phyloP scores from a whole-genome alignment of 2,113 vertebrate species.

The Oreochromis aureus region DNA sequence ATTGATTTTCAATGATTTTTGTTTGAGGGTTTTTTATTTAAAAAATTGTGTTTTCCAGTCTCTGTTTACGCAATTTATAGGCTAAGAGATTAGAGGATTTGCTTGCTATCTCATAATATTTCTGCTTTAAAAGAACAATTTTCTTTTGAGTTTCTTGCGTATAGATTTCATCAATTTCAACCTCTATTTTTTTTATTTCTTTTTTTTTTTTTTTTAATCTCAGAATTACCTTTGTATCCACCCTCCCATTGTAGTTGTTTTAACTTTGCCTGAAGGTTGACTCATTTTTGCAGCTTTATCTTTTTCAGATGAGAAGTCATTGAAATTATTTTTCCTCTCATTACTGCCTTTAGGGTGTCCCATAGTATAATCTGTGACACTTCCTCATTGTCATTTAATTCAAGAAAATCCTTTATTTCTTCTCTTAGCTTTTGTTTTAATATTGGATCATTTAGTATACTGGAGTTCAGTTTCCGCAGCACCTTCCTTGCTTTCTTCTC shows the following conservation, averaged over 20 bases:
- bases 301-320: no score
- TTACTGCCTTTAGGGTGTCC: no score
- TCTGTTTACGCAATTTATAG: neutral
- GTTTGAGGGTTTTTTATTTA: neutral
- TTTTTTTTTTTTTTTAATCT: no score
- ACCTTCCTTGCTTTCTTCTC: no score
- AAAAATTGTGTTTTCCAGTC: neutral
- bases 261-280: no score
- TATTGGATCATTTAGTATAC: rapidly evolving
- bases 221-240: no score
- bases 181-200: neutral
- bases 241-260: no score
- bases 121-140: neutral
- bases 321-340: no score
- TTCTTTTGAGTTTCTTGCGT: neutral
- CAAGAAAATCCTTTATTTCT: neutral
- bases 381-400: neutral
- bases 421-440: no score
- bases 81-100: neutral
- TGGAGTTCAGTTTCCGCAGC: no score
- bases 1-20: neutral
- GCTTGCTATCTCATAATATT: neutral
- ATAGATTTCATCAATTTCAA: neutral
- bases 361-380: neutral
- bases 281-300: no score